These are phyloP conservation scores for Psilopogon haemacephalus DNA, from an alignment of 2,113 vertebrate species.

Conservation along the genomic window DNA sequence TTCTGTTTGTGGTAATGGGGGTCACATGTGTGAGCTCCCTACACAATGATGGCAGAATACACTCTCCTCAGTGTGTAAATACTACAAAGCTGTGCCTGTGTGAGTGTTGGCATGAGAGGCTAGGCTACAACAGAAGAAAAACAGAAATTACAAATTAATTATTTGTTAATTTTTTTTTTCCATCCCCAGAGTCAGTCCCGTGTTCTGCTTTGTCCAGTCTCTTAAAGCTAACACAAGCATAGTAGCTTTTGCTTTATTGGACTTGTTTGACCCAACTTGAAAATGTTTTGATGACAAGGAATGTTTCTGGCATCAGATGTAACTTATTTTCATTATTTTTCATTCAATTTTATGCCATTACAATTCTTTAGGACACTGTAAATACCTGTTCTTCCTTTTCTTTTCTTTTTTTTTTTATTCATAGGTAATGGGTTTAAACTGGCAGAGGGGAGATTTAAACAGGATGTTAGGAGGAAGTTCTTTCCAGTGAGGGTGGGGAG, in stretches of 20 bases:
- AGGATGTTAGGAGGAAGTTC: too few relatives aligned
- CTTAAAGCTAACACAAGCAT: background rate
- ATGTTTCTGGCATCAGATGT: background rate
- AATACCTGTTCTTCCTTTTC: background rate
- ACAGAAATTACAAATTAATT: constrained; percentile 45
- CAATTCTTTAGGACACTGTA: background rate
- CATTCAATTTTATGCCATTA: background rate
- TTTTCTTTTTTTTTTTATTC: too few relatives aligned
- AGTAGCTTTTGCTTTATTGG: background rate
- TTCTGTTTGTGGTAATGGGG: background rate
- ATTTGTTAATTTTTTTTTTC: constrained; percentile 33
- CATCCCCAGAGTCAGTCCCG: background rate
- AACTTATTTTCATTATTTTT: background rate
- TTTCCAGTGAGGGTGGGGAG: too few relatives aligned
- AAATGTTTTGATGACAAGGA: background rate
- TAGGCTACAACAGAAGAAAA: constrained; percentile 20
- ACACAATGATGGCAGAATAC: background rate
- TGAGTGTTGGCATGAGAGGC: background rate
- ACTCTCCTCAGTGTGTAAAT: constrained; percentile 32
- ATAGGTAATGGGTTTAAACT: too few relatives aligned
- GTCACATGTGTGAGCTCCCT: constrained; percentile 13
- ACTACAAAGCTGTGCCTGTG: constrained; percentile 61
- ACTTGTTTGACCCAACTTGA: background rate
- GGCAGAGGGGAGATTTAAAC: too few relatives aligned
- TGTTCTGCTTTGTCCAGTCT: constrained; percentile 3